These are phyloP conservation scores for Chaenogobius annularis DNA, from an alignment of 2,113 vertebrate species.

Conservation along the genomic window DNA sequence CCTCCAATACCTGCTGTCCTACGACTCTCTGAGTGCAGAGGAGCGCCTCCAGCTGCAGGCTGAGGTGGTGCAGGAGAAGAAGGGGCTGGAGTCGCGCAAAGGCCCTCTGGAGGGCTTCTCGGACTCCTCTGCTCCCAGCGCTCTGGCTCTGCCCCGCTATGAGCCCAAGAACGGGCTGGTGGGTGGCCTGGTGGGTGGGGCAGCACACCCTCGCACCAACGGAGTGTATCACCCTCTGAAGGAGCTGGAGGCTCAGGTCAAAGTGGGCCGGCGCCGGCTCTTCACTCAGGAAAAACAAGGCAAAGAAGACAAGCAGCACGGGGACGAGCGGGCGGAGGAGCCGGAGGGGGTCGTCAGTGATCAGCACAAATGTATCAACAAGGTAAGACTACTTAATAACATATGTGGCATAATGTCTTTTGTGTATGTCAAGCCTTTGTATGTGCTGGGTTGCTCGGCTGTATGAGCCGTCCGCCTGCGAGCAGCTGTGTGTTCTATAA, in stretches of 20 bases:
- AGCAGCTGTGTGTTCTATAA: conserved; percentile 63
- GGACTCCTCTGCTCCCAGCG: conserved; percentile 79
- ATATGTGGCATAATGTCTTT: conserved; percentile 1
- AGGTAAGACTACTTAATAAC: conserved; percentile 75
- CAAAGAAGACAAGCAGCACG: conserved; percentile 82
- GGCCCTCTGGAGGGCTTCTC: conserved; percentile 93
- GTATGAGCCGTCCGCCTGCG: conserved; percentile 21
- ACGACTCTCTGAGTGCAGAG: conserved; percentile 89
- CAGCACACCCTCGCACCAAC: conserved; percentile 84
- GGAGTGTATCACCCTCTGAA: conserved; percentile 78
- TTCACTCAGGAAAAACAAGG: conserved; percentile 97
- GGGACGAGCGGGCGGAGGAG: conserved; percentile 60
- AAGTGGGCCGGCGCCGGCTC: conserved; percentile 92
- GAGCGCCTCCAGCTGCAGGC: conserved; percentile 89
- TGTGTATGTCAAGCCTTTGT: conserved; percentile 25
- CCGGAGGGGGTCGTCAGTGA: conserved; percentile 88
- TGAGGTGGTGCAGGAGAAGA: conserved; percentile 94
- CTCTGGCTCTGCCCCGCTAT: conserved; percentile 90
- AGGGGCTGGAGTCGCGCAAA: conserved; percentile 88
- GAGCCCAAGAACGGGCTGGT: conserved; percentile 86
- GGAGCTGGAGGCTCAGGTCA: conserved; percentile 86
- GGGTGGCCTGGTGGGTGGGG: conserved; percentile 61
- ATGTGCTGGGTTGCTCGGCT: conserved; percentile 17
- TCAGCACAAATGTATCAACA: conserved; percentile 98
- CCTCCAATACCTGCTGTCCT: conserved; percentile 98